phyloP scores from a whole-genome alignment of 2,797 vertebrate species.

The Pantherophis vulpinus region DNA sequence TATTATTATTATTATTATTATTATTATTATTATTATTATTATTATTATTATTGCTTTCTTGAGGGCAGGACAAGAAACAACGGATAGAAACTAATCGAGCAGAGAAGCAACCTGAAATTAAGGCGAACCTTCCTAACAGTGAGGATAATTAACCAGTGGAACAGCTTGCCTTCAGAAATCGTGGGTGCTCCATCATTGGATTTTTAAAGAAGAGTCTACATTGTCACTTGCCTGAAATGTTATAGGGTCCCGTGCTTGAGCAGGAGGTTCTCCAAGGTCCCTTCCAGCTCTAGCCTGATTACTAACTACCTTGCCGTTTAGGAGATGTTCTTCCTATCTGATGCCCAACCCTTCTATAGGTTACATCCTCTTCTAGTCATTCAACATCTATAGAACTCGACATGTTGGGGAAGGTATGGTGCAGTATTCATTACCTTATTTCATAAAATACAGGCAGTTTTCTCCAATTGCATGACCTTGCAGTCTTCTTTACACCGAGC shows the following conservation, averaged over 20 bases:
- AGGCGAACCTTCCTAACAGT: neutral
- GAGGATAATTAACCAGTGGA: neutral
- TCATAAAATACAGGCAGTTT: neutral
- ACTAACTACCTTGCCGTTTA: neutral
- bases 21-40: too few relatives aligned
- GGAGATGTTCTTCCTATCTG: neutral
- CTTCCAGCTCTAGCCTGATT: neutral
- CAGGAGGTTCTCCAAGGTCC: neutral
- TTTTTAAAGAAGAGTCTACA: neutral
- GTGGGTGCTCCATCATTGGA: neutral
- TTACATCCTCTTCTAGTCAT: neutral
- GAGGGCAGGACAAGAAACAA: neutral
- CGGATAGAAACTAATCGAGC: neutral
- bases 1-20: too few relatives aligned
- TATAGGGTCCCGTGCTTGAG: neutral
- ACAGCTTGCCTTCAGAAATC: accelerated
- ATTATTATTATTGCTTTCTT: neutral
- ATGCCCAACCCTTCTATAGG: neutral
- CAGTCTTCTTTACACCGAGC: neutral
- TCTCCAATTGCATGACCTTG: neutral
- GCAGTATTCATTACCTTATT: neutral
- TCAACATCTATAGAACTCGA: neutral
- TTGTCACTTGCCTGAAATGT: neutral
- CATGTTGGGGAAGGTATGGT: neutral
- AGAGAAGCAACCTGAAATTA: neutral